These are phyloP conservation scores for Pollachius pollachius DNA, from an alignment of 2,113 vertebrate genomes.

Conservation along the genomic window DNA sequence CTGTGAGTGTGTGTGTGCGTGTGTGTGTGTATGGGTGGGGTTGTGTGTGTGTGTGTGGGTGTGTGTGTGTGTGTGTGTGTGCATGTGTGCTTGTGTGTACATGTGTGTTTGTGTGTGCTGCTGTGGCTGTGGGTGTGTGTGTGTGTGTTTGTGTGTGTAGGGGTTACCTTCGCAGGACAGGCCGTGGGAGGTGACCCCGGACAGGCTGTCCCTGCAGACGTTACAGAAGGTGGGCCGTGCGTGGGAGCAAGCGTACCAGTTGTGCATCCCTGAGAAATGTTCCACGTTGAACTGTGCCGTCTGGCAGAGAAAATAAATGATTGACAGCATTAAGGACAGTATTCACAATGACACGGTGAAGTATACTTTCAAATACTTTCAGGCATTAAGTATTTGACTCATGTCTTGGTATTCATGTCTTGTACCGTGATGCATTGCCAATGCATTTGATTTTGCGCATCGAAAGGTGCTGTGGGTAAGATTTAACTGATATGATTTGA, in stretches of 20 bases:
- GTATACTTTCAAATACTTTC: no score
- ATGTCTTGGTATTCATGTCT: neutral
- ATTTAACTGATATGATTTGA: no score
- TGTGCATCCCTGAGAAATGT: slow-evolving; percentile 99
- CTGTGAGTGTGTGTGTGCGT: neutral
- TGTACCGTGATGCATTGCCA: neutral
- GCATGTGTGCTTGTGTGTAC: neutral
- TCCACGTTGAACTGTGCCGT: slow-evolving; percentile 99
- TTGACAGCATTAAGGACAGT: slow-evolving; percentile 69
- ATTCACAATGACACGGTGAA: slow-evolving; percentile 26
- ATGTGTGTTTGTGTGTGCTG: neutral
- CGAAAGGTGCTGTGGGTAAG: no score
- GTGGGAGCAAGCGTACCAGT: slow-evolving; percentile 99
- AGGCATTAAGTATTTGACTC: neutral
- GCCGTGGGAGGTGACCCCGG: slow-evolving; percentile 97
- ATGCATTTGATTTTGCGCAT: neutral
- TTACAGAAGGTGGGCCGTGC: slow-evolving; percentile 98
- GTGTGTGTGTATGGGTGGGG: neutral
- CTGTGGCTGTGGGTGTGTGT: neutral
- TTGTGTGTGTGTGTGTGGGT: neutral
- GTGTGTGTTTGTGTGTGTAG: neutral
- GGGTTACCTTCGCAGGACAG: slow-evolving; percentile 95
- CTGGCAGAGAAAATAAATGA: slow-evolving; percentile 81
- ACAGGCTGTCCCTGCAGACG: slow-evolving; percentile 95
- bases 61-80: neutral